phyloP scores from a whole-genome alignment of 2,113 vertebrate species.

The zebrafish (Danio rerio) region DNA sequence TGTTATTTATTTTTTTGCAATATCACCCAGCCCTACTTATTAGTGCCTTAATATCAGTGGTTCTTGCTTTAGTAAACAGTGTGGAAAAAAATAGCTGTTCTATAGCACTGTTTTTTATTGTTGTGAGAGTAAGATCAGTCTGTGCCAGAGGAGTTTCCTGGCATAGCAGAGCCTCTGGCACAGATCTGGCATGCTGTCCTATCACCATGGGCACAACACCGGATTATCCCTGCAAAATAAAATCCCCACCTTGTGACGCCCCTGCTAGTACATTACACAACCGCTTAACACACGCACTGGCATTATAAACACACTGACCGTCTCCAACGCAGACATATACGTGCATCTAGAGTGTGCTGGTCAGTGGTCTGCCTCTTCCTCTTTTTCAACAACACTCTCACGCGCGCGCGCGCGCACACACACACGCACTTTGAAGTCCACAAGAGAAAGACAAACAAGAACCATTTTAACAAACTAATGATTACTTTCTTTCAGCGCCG shows the following conservation, averaged over 20 bases:
- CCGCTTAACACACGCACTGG: constrained; percentile 1
- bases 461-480: constrained; percentile 33
- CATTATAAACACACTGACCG: constrained; percentile 22
- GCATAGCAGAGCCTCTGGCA: constrained; percentile 10
- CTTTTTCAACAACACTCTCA: constrained; percentile 21
- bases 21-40: too few species aligned
- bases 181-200: constrained; percentile 14
- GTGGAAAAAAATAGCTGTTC: background rate
- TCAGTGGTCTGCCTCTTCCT: constrained; percentile 30
- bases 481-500: constrained; percentile 16
- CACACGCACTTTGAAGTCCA: constrained; percentile 29
- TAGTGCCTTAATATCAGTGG: too few species aligned
- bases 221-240: constrained; percentile 41
- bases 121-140: background rate
- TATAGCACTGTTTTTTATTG: background rate
- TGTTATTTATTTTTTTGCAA: too few species aligned
- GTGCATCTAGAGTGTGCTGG: background rate
- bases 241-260: constrained; percentile 38
- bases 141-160: constrained; percentile 21
- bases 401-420: too few species aligned
- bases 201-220: constrained; percentile 31
- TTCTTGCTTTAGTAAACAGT: background rate
- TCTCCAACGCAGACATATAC: background rate
- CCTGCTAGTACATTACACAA: constrained; percentile 41
- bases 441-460: constrained; percentile 46